Base-by-base conservation (phyloP, 2,888 invertebrate genomes). In the Hecatera dysodea region DNA sequence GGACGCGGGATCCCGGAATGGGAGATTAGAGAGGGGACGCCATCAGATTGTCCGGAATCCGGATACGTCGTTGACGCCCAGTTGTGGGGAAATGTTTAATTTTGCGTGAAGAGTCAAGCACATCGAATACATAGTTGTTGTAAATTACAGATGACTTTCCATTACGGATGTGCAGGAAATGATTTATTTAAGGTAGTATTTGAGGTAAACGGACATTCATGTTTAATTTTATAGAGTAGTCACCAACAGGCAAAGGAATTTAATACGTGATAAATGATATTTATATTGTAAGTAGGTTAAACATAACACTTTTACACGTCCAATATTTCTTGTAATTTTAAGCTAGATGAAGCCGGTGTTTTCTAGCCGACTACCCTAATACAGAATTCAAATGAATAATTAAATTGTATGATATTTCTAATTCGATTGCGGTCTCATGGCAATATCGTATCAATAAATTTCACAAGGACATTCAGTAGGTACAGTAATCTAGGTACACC, bases 1-100 rank as follows among this genome's bases (percentile, higher is more conserved):
- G 82, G 84, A 68, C 67, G 72, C 81, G 77, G 69, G 74, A 78
- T 72, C 78, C 72, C 76, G 80, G 73, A 85, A 86, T 84, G 80
- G 75, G 68, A 81, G 84, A 81, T 86, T 85, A 82, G 81, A 80
- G 67, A 78, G 68, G 78, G 78, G 65, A 52, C 72, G 75, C 76
- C 73, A 72, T 82, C 66, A 74, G 72, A 78, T 80, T 81, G 76
- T 69, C 64, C 42, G 73, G 56, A 72, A 71, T 83, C 72, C 48
- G 72, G 73, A 71, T 83, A 77, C 72, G 56, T 79, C 73, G 67
- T 75, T 78, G 60, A 75, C 74, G 78, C 80, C 75, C 72, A 80
- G 64, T 78, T 72, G 70, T 70, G 66, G 75, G 70, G 50, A 67
- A 80, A 82, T 83, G 78, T 84, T 86, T 82, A 80, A 84, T 87